These are phyloP conservation scores for Lampris incognitus DNA, from an alignment of 2,113 vertebrate species.

Conservation along the genomic window DNA sequence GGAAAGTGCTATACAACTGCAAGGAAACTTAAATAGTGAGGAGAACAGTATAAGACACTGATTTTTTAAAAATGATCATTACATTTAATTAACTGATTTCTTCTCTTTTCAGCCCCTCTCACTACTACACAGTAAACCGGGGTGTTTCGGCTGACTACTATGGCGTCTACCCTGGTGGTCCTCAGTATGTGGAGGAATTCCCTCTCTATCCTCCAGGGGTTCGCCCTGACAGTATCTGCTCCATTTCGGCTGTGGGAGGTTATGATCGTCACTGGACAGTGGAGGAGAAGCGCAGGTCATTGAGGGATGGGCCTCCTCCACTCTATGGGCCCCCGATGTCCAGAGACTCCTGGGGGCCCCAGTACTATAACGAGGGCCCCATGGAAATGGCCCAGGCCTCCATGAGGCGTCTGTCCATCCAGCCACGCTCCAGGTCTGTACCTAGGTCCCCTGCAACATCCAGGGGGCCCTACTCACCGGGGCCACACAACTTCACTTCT, in stretches of 20 bases:
- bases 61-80: not conserved
- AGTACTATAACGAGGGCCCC: constrained; percentile 80
- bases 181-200: constrained; percentile 89
- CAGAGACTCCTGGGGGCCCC: constrained; percentile 68
- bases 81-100: not conserved
- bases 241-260: constrained; percentile 86
- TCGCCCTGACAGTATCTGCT: constrained; percentile 95
- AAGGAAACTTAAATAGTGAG: not conserved
- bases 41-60: not conserved
- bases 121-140: constrained; percentile 85
- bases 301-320: constrained; percentile 82
- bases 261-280: constrained; percentile 87
- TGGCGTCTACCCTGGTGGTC: constrained; percentile 77
- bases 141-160: constrained; percentile 86
- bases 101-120: constrained; percentile 83
- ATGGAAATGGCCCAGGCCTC: constrained; percentile 84
- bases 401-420: constrained; percentile 88
- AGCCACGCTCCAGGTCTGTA: constrained; percentile 93
- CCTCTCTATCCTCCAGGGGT: constrained; percentile 87
- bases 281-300: constrained; percentile 88
- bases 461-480: constrained; percentile 86
- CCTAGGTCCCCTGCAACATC: constrained; percentile 89
- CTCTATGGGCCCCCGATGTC: constrained; percentile 76
- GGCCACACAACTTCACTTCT: constrained; percentile 84
- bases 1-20: not conserved